Evolutionary conservation across 1,140 invertebrate genomes (phyloP), one percentile per base, ranked within the genome.

Genomic region (Eurosta solidaginis): DNA sequence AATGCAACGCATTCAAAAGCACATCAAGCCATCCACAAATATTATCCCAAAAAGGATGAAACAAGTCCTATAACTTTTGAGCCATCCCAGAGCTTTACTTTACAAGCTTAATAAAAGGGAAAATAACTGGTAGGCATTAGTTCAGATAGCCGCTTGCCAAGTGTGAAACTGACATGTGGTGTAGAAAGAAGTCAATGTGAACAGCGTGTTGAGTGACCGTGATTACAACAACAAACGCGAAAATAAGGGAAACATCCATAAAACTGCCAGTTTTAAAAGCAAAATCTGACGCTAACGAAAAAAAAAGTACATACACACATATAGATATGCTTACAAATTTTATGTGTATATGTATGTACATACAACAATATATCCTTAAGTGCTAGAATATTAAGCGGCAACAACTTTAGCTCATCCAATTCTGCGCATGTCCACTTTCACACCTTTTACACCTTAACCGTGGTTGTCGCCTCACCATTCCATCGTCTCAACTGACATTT

Each of bases 151-250:
- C n/a, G n/a, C 10, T 74, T 52, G 1, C 49, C 17, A 76, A 76
- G 75, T 76, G 75, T 76, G 75, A 76, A 76, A 76, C 77, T 78
- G 68, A 78, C 77, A 78, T 78, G 77, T 22, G 63, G 49, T 73
- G 47, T 50, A 20, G 17, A 17, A 2, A 4, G 17, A n/a, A n/a
- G n/a, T n/a, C n/a, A n/a, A n/a, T n/a, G n/a, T n/a, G n/a, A n/a
- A n/a, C n/a, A 25, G 14, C 12, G 20, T 25, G 27, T 1, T 17
- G n/a, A 7, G n/a, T 20, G 47, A 5, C 22, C 22, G n/a, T 25
- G 10, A 20, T 54, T 27, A 10, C 50, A 14, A 54, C 7, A 54
- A 27, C 20, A 54, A n/a, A n/a, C n/a, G 17, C 45, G 45, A 17
- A 9, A 47, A 47, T 47, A 47, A 47, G 17, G 17, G 45, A 10